Base-by-base conservation (phyloP, 2,888 invertebrate species). In the Agapetus fuscipes region DNA sequence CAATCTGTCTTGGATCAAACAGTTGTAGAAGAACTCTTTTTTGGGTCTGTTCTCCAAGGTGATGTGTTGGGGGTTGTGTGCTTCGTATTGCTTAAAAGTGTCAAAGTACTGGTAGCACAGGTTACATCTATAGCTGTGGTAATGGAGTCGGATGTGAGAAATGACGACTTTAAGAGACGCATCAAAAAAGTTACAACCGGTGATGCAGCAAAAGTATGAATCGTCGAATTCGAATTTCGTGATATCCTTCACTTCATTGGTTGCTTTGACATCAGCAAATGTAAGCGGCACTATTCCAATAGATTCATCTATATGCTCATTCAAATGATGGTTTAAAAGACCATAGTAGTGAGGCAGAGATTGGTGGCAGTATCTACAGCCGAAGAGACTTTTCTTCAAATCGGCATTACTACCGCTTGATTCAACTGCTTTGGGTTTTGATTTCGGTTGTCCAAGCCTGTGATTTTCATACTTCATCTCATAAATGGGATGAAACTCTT, bases 401-500 rank as follows among this genome's bases (percentile, higher is more conserved):
- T n/a, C n/a, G n/a, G n/a, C n/a, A n/a, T n/a, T n/a, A n/a, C n/a
- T n/a, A n/a, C n/a, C n/a, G n/a, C n/a, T n/a, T n/a, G n/a, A n/a
- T n/a, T n/a, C n/a, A n/a, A n/a, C n/a, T n/a, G 3, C 20, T 24
- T 32, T n/a, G n/a, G n/a, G n/a, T 17, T 43, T 43, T 7, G 32
- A 29, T 35, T 43, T 50, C 10, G 55, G 56, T 3, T 48, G 20
- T 1, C 53, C 51, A 3, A 58, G 42, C 37, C 56, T 61, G 38
- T 54, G 56, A 32, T 53, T 53, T 1, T 58, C 55, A 40, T 61
- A 66, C 46, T 62, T 59, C 0, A 56, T 36, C 0, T 50, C 48
- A 1, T 43, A 30, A 14, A 50, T 48, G 0, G 56, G 50, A 33
- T 68, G 67, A 2, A 13, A 13, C 0, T 20, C 14, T 1, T 48